Percentiles rank a stretch among this genome's conserved stretches.
These are phyloP conservation scores for Talpa occidentalis DNA, from an alignment of 2,113 vertebrate species.

Conservation along the genomic window DNA sequence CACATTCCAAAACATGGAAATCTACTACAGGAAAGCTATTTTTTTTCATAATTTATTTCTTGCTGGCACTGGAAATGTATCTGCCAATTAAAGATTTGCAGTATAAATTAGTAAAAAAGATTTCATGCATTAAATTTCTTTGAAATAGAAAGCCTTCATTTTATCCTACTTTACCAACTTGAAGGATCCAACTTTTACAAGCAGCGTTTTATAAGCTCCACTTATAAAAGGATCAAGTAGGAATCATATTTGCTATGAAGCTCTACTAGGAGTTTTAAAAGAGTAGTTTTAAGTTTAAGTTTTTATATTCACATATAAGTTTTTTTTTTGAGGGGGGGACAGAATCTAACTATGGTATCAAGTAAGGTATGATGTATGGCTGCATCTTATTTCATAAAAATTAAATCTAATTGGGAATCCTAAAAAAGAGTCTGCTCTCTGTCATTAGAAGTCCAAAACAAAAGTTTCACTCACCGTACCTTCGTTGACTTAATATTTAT, in stretches of 20 bases:
- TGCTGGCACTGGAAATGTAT: conserved; percentile 11
- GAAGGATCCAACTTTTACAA: conserved; percentile 48
- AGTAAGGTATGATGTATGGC: background rate
- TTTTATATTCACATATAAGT: background rate
- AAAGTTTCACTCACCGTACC: background rate
- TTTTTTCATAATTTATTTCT: background rate
- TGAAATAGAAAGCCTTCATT: conserved; percentile 44
- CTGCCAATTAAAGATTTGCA: conserved; percentile 14
- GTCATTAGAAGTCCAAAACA: conserved; percentile 12
- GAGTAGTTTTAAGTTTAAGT: conserved; percentile 5
- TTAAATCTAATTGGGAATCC: background rate
- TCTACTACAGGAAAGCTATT: background rate
- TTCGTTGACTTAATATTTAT: background rate
- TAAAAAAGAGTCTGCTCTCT: conserved; percentile 9
- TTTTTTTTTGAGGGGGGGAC: background rate
- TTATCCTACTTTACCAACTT: background rate
- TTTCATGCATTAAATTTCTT: background rate
- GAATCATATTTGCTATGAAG: background rate
- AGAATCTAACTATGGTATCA: background rate
- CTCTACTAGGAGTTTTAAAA: conserved; percentile 30
- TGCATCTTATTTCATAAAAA: conserved; percentile 3
- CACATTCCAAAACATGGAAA: conserved; percentile 20
- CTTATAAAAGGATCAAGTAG: background rate
- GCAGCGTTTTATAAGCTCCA: conserved; percentile 48
- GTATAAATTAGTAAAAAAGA: conserved; percentile 45